Base-by-base conservation (phyloP, 2,113 vertebrate species). In the Gnathonemus longibarbis region DNA sequence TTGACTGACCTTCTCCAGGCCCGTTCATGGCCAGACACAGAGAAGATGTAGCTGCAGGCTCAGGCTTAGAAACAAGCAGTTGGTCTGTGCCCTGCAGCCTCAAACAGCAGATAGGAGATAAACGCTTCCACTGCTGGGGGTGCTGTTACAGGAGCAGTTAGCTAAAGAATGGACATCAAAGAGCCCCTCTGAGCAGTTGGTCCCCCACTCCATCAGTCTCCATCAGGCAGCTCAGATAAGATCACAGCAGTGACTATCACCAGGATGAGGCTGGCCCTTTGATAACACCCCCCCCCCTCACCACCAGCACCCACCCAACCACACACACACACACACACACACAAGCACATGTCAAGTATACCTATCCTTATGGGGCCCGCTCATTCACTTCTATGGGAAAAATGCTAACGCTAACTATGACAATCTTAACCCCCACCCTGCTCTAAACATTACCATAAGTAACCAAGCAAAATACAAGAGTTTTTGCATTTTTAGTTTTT, bases 121-220 rank as follows among this genome's bases (percentile, higher is more conserved):
- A 42, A 24, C 1, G 39, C 53, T 49, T 88, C 52, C 31, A 17
- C n/a, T 31, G 46, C 45, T 42, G 49, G 49, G 17, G 19, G 66
- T 1, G 70, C 45, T 21, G 27, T 66, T 46, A 70, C 42, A 48
- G 88, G 56, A 49, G 42, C 88, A 74, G 56, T 80, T n/a, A 58
- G 77, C 52, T 89, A 62, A 89, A 84, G 77, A 84, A 27, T 3
- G 53, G 91, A 95, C 93, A 94, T 95, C 94, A 95, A 95, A 95
- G 93, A 93, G 88, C 53, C 10, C 84, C 92, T 94, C 91, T 92
- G 94, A 95, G 48, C 94, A 95, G 94, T 93, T 95, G 94, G 94
- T 94, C 94, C 93, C 94, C 93, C 94, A 94, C 93, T 94, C 92
- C 93, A 92, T 92, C 90, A 31, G 93, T 89, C 91, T 93, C 93